Base-by-base conservation (phyloP, 2,888 invertebrate genomes). In the Eubasilissa splendida region DNA sequence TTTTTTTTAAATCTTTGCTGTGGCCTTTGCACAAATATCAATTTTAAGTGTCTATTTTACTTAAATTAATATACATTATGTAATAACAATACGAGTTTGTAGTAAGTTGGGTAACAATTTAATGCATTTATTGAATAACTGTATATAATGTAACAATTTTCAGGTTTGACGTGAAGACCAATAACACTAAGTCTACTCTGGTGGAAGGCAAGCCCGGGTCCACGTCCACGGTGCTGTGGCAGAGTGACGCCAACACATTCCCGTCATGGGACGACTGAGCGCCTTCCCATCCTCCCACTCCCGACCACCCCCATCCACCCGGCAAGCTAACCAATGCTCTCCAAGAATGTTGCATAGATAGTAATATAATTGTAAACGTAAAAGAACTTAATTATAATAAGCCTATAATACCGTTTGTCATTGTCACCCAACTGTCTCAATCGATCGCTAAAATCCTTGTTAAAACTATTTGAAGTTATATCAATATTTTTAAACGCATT, bases 181-280 rank as follows among this genome's bases (percentile, higher is more conserved):
- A 90, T 85, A 87, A 87, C 59, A 88, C 88, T 4, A 86, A 88
- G 0, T 87, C 89, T 0, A 88, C 89, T 82, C 85, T 90, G 0
- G 87, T 88, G 31, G 88, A 90, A 50, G 86, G 88, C 84, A 91
- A 91, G 84, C 89, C 89, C 42, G 90, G 90, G 76, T 7, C 65
- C 5, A n/a, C 83, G 1, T 14, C 82, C 42, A 75, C 76, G 5
- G 77, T 71, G 80, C 84, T 84, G 84, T 85, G 86, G 85, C 85
- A 85, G 85, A 85, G 84, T 84, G 85, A 84, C 84, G 82, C 84
- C 80, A 83, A 84, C 84, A 85, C 85, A 85, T 85, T 85, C 8
- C 87, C 80, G 84, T 75, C 86, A 73, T 90, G 90, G 90, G 88
- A 88, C 42, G 86, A 88, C 83, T 89, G 88, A 88, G 84, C 77